A percentile compares a stretch with the other conserved stretches of the same genome.
These are phyloP conservation scores for Apis laboriosa DNA, from an alignment of 1,140 invertebrate species.

Conservation along the genomic window DNA sequence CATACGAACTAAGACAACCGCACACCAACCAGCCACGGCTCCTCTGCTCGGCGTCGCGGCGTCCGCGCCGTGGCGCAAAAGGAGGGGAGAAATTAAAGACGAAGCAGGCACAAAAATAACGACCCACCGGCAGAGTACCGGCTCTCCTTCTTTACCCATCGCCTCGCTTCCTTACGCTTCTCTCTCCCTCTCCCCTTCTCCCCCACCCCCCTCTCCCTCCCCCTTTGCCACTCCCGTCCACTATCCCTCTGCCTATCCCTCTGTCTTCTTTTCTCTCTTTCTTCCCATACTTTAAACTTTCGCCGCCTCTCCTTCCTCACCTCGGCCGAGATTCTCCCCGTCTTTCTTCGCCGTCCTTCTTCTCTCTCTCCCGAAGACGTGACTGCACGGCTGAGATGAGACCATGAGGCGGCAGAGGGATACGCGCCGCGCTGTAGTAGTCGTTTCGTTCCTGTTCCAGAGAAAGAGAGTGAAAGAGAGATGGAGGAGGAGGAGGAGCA, in stretches of 20 bases:
- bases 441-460: slow-evolving; percentile 28
- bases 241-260: slow-evolving; percentile 44
- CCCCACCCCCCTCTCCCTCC: slow-evolving; percentile 39
- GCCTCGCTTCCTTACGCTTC: slow-evolving; percentile 31
- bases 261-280: slow-evolving; percentile 52
- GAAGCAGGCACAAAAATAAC: slow-evolving; percentile 81
- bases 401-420: slow-evolving; percentile 55
- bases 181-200: slow-evolving; percentile 26
- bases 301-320: slow-evolving; percentile 35
- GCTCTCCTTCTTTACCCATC: slow-evolving; percentile 48
- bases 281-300: slow-evolving; percentile 59
- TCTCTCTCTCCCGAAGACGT: slow-evolving; percentile 53
- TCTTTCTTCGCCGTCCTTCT: slow-evolving; percentile 37
- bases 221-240: slow-evolving; percentile 52
- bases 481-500: slow-evolving; percentile 13
- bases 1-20: slow-evolving; percentile 78
- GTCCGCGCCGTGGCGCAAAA: slow-evolving; percentile 62
- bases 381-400: slow-evolving; percentile 63
- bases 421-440: slow-evolving; percentile 29
- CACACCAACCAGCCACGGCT: slow-evolving; percentile 64
- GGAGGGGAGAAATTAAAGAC: slow-evolving; percentile 79
- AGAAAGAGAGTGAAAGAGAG: slow-evolving; percentile 42
- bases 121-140: slow-evolving; percentile 72
- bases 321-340: slow-evolving; percentile 44
- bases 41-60: slow-evolving; percentile 52